These are phyloP conservation scores for Xanthia togata DNA, from an alignment of 2,888 invertebrate genomes.

Conservation along the genomic window DNA sequence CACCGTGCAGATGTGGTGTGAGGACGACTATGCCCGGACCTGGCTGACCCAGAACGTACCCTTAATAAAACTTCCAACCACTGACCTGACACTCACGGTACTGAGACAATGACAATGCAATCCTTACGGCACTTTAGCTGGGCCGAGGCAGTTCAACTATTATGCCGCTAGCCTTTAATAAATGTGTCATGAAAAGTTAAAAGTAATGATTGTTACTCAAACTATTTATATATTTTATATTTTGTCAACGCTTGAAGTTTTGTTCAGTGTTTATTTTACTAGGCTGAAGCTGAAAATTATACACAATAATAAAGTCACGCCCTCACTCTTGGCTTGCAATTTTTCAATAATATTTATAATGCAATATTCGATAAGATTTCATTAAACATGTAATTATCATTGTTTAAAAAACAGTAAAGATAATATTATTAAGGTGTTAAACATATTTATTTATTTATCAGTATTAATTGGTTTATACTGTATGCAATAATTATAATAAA, in stretches of 20 bases:
- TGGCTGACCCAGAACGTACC: no score
- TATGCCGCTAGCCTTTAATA: no score
- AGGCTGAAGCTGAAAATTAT: constrained; percentile 18
- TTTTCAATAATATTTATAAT: constrained; percentile 44
- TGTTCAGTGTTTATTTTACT: background rate
- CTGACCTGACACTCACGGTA: no score
- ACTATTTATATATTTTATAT: background rate
- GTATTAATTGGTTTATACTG: background rate
- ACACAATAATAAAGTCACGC: constrained; percentile 44
- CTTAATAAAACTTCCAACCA: no score
- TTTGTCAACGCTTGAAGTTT: background rate
- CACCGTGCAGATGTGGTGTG: no score
- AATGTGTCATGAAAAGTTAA: background rate
- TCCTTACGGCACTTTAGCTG: no score
- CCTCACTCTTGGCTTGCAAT: constrained; percentile 20
- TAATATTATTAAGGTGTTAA: background rate
- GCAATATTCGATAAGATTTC: constrained; percentile 62
- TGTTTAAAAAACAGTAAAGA: constrained; percentile 44
- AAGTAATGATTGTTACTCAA: background rate
- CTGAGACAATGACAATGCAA: no score
- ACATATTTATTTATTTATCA: background rate
- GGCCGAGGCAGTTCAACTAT: no score
- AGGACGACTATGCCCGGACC: no score
- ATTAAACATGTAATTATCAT: constrained; percentile 49
- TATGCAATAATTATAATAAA: background rate